These are phyloP conservation scores for Papilio gigon DNA, from an alignment of 2,888 invertebrate species.

Conservation along the genomic window DNA sequence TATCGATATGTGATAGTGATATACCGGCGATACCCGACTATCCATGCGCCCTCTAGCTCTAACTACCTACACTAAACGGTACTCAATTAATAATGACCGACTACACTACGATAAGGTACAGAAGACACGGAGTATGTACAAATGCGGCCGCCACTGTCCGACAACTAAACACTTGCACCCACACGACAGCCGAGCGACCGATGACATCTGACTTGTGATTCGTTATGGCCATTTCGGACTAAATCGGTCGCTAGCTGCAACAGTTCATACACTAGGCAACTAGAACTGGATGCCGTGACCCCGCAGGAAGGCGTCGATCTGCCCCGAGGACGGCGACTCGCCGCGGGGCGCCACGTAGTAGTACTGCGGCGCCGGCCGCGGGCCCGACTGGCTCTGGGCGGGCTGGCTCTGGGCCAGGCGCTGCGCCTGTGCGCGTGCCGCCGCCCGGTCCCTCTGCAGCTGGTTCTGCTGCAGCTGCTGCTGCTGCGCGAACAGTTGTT, in stretches of 20 bases:
- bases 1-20: constrained; percentile 29
- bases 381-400: constrained; percentile 65
- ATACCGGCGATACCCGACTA: not conserved
- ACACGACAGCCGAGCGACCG: constrained; percentile 59
- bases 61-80: not conserved
- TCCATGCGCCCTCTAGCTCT: constrained; percentile 16
- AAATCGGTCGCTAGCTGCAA: constrained; percentile 43
- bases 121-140: constrained; percentile 76
- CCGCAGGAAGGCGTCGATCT: constrained; percentile 91
- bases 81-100: constrained; percentile 28
- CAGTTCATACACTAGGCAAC: constrained; percentile 56
- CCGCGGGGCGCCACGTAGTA: constrained; percentile 83
- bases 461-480: constrained; percentile 87
- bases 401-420: constrained; percentile 55
- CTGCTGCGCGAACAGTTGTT: constrained; percentile 85
- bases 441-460: constrained; percentile 82
- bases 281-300: constrained; percentile 86
- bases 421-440: constrained; percentile 79
- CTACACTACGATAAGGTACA: constrained; percentile 66
- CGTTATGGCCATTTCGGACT: constrained; percentile 63
- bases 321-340: constrained; percentile 83
- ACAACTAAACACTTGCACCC: constrained; percentile 53
- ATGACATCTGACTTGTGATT: constrained; percentile 54
- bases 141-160: constrained; percentile 60
- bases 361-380: constrained; percentile 72